Base-by-base conservation (phyloP, 1,140 invertebrate species). In the Cotesia typhae region DNA sequence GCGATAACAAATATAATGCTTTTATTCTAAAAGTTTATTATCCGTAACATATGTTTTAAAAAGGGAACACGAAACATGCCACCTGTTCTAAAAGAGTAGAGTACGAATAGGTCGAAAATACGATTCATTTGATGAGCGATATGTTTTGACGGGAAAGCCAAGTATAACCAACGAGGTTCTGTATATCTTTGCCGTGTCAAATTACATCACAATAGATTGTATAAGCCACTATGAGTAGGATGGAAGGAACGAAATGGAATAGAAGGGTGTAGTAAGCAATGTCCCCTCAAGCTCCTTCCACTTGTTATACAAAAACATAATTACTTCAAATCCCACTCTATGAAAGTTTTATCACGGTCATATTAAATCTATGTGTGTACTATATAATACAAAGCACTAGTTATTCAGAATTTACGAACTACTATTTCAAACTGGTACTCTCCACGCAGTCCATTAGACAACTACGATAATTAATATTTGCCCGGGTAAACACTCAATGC, bases 311-410 rank as follows among this genome's bases (percentile, higher is more conserved):
- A 82, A 81, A 61, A 83, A 82, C 76, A 80, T 82, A 83, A 83
- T 83, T 82, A 83, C 81, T 78, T 61, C 77, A 80, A 83, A 83
- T 83, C 80, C 80, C 79, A 82, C 80, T 81, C 72, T 77, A 82
- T 83, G 77, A 83, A 83, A 82, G 75, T 82, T 83, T 83, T 74
- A 83, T 81, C 76, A 67, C 76, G 57, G 57, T 59, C 59, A 67
- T 77, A 28, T 35, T 35, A 35, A 70, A 74, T 61, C 28, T 28
- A 61, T 12, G 35, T 47, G 10, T 47, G 41, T 47, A 47, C 5
- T 47, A 47, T 47, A 47, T 47, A 47, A 6, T 47, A 47, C 10
- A 47, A 6, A 28, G 28, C 10, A 47, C 6, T 47, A 47, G 41
- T 47, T 47, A 47, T 47, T 47, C 41, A 7, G 6, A 47, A 47